Conservation (phyloP, 2,888 invertebrate genomes). For the Gastrophysa polygoni region DNA sequence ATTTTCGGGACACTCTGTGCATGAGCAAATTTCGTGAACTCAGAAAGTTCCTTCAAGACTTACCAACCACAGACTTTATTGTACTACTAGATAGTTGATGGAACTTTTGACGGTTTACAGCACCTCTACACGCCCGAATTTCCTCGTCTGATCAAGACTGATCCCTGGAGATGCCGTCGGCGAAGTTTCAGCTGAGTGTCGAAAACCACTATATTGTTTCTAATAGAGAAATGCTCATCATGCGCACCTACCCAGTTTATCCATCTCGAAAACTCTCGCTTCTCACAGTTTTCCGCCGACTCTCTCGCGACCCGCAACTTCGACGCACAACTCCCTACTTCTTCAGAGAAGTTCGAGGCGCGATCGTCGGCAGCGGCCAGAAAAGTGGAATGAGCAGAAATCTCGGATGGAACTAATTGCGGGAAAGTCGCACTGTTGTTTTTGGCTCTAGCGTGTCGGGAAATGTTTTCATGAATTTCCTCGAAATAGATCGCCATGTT, state of each 20-base stretch:
- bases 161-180: neutral
- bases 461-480: neutral
- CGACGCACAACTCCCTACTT: neutral
- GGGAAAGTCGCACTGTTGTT: neutral
- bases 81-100: too few species aligned
- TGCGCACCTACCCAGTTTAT: neutral
- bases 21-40: too few species aligned
- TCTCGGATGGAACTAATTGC: neutral
- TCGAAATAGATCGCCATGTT: neutral
- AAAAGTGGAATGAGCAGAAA: neutral
- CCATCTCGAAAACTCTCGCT: slow-evolving; percentile 4
- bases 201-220: neutral
- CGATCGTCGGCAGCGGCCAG: neutral
- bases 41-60: too few species aligned
- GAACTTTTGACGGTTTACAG: too few species aligned
- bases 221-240: neutral
- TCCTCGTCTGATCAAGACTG: neutral
- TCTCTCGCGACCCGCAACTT: slow-evolving; percentile 3
- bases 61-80: too few species aligned
- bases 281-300: slow-evolving; percentile 10
- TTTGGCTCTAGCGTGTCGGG: neutral
- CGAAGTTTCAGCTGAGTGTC: neutral
- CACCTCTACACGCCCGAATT: neutral
- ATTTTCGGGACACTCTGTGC: too few species aligned
- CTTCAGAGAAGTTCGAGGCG: too few species aligned